Base-by-base conservation (phyloP, 2,113 vertebrate species). In the Aspidoscelis tigris region DNA sequence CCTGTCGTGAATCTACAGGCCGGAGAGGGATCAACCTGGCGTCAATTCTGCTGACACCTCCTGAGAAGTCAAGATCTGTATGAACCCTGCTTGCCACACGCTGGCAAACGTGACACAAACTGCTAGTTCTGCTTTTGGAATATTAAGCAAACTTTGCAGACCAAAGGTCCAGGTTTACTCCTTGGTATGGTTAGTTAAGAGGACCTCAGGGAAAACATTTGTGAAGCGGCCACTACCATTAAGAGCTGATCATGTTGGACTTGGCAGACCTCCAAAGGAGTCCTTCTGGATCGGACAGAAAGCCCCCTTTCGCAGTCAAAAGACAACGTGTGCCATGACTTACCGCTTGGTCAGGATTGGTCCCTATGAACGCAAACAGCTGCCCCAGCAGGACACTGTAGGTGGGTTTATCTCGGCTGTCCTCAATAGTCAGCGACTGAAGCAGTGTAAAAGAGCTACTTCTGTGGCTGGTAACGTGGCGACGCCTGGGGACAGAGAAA, bases 371-470 rank as follows among this genome's bases (percentile, higher is more conserved):
- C 65, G 98, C 98, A 26, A 99, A 99, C 21, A 99, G 97, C 85
- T 99, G 99, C 2, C 99, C 98, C 87, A 99, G 94, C 84, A 99
- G 92, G 86, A 99, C 98, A 0, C 99, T 99, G 93, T 99, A 99
- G 0, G 98, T 99, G 89, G 99, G 98, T 88, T 98, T 99, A 86
- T 99, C 98, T 80, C 97, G 94, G 94, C 96, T 97, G 90, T 99
- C 99, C 91, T 99, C 98, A 0, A 98, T 94, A 82, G 97, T 94
- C 93, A 99, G 84, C 0, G 98, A 99, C 91, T 99, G 99, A 5
- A 99, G 96, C 39, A 99, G 96, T 3, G 99, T 99, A 87, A 99
- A 99, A 43, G 99, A 99, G 92, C 97, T 99, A 85, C 99, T 99
- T 55, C 99, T 96, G 80, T 99, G 98, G 92, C 98, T 99, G 7